Evolutionary conservation across 2,797 vertebrate species (phyloP), one percentile per base, ranked within the genome.

Genomic region (Pterois miles): DNA sequence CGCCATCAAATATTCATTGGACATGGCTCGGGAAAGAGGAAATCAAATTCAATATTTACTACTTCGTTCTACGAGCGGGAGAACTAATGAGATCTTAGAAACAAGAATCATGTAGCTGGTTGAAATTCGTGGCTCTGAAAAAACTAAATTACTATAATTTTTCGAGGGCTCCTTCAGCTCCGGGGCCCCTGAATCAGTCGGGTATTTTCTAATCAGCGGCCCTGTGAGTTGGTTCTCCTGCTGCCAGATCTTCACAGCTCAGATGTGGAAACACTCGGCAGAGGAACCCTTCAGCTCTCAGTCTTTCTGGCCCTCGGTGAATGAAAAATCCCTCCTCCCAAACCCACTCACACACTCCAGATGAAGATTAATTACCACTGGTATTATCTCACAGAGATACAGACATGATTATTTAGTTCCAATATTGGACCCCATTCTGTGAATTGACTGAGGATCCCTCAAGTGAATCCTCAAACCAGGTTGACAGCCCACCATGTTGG

Each of bases 41-140:
- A 85, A 88, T 90, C 76, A 86, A 85, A 94, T 94, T 93, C 85
- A 93, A 91, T 93, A 94, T 95, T 94, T 93, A 94, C 90, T 8
- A 79, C 34, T 25, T 38, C n/a, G 40, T 83, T 85, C 76, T 74
- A 52, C 33, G 57, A 75, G 77, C 23, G 1, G 73, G 58, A 80
- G 70, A 75, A 78, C 83, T 90, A 87, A 88, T 88, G 80, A 91
- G 80, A 65, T 68, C 54, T 78, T 62, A 75, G 75, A 54, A 76
- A 77, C 40, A 52, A 29, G 76, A 81, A 34, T 4, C 56, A 3
- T 70, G 80, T 20, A 7, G 62, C 31, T 8, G 16, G n/a, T 9
- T 66, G 12, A 56, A 46, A 69, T 58, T 69, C 2, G 25, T 20
- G 20, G 8, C 57, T 25, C 34, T 38, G 13, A 33, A 69, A 69